Conservation (phyloP, 1,140 invertebrate species). For the Drosophila simulans region DNA sequence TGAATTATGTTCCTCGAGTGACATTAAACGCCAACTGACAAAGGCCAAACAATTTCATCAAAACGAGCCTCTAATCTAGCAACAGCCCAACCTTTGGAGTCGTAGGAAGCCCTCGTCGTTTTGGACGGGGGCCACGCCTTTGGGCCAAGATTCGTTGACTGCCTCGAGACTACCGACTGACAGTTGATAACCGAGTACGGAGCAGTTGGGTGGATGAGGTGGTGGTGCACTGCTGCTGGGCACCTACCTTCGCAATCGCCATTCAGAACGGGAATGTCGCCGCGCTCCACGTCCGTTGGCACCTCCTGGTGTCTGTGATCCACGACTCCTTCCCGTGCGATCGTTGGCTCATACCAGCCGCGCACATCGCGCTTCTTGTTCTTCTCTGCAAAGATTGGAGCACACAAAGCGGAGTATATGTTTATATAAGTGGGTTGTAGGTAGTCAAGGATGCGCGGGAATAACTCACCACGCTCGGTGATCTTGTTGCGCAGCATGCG, state of each 20-base stretch:
- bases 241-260: slow-evolving; percentile 88
- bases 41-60: slow-evolving; percentile 61
- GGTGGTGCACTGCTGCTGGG: neutral
- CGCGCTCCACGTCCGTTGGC: slow-evolving; percentile 85
- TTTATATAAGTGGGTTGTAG: neutral
- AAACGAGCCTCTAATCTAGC: slow-evolving; percentile 39
- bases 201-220: slow-evolving; percentile 19
- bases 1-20: slow-evolving; percentile 68
- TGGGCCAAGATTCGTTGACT: slow-evolving; percentile 52
- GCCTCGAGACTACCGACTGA: slow-evolving; percentile 59
- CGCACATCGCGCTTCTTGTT: slow-evolving; percentile 84
- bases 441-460: neutral
- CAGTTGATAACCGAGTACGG: slow-evolving; percentile 18
- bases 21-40: slow-evolving; percentile 65
- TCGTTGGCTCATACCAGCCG: slow-evolving; percentile 78
- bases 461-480: slow-evolving; percentile 74
- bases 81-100: slow-evolving; percentile 25
- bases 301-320: slow-evolving; percentile 73
- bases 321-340: slow-evolving; percentile 55
- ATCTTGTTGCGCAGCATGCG: slow-evolving; percentile 82
- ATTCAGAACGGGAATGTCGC: slow-evolving; percentile 90
- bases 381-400: slow-evolving; percentile 66
- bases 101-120: slow-evolving; percentile 38
- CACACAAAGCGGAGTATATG: neutral
- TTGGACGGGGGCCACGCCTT: slow-evolving; percentile 25